Base-by-base conservation (phyloP, 2,888 invertebrate genomes). In the Cheilosia variabilis region DNA sequence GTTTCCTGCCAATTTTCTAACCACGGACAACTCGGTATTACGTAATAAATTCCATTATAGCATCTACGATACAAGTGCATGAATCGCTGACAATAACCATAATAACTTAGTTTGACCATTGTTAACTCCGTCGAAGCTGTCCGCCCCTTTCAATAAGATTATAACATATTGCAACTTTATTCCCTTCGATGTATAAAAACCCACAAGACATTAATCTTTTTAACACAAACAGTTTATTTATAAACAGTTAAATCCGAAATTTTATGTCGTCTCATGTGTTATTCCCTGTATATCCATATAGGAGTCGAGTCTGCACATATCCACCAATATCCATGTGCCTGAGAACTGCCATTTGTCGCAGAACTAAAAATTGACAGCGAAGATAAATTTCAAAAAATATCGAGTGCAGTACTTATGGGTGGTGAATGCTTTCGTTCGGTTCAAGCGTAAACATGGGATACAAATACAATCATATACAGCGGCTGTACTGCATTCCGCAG, bases 331-430 rank as follows among this genome's bases (percentile, higher is more conserved):
- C 10, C 19, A 43, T 69, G 69, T 65, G 41, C 60, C 69, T 84
- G 69, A 76, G 75, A 84, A 84, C 62, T 65, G 52, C 73, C 80
- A 80, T 84, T 84, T 84, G 84, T 84, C 84, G 84, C 75, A 75
- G 80, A 75, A 80, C 80, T 75, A 75, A 69, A 84, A 84, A 84
- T 84, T 84, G 84, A 80, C 84, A 84, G 69, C 69, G 50, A 75
- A 84, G 79, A 79, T 84, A 84, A 79, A 79, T 75, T 73, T 84
- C 37, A 83, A 84, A 84, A 84, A 83, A 83, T 78, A 78, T 83
- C 79, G 79, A 83, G 83, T 83, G 79, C 79, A 83, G 73, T 79
- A 73, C 83, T 79, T 79, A 79, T 55, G 78, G 72, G 41, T 62
- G 72, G 68, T 37, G 68, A 68, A 68, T 78, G 68, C 78, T 68